A percentile compares a stretch with the other conserved stretches of the same genome.
Evolutionary conservation across 2,888 invertebrate genomes (phyloP).

Genomic region (Leptopterna dolabrata): DNA sequence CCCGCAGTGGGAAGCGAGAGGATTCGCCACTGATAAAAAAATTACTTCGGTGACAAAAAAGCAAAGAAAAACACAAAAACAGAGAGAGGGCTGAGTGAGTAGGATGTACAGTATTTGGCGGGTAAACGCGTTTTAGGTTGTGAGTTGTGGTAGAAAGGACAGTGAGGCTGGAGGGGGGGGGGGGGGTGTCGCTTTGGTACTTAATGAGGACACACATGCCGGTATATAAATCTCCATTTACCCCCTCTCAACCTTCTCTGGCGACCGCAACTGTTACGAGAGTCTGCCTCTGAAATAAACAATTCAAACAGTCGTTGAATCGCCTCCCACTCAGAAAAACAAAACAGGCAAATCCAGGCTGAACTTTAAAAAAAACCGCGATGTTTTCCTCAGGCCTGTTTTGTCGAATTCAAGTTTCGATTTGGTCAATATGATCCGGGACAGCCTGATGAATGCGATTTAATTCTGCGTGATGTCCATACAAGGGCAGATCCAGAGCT

Average conservation of each 20-base stretch:
- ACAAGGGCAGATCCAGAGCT: not conserved
- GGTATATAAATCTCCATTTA: conserved; percentile 5
- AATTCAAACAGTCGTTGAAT: not conserved
- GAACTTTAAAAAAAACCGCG: not conserved
- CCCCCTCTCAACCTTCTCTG: not conserved
- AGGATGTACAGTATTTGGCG: not conserved
- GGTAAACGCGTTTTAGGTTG: conserved; percentile 1
- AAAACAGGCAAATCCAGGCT: not conserved
- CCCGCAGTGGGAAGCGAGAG: not conserved
- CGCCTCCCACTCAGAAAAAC: not conserved
- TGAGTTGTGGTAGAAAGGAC: not conserved
- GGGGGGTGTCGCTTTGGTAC: not conserved
- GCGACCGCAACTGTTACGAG: not conserved
- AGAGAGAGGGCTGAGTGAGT: not conserved
- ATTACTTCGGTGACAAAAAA: not conserved
- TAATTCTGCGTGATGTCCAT: not conserved
- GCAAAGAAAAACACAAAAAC: not conserved
- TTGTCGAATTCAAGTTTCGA: not conserved
- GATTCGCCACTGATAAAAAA: not conserved
- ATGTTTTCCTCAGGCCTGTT: not conserved
- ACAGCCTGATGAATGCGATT: too few species aligned
- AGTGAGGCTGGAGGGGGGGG: not conserved
- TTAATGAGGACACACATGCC: conserved; percentile 26
- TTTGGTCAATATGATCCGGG: too few species aligned
- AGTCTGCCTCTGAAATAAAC: not conserved